Evolutionary conservation across 2,113 vertebrate species (phyloP).

Genomic region (Cyanoderma ruficeps): DNA sequence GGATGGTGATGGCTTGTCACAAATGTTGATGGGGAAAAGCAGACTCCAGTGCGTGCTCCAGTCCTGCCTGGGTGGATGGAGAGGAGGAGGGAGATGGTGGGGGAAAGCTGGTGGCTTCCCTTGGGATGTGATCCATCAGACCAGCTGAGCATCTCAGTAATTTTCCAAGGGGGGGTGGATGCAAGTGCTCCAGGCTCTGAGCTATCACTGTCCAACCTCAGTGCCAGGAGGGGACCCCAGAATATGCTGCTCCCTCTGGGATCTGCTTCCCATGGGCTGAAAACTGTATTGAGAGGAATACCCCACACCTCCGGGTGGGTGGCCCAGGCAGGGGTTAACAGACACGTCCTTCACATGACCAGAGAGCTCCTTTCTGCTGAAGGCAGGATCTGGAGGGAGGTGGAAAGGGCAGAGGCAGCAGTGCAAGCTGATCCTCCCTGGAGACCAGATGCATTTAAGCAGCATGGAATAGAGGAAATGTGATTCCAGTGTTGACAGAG

Average conservation of each 20-base stretch:
- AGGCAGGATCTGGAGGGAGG: neutral
- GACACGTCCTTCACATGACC: neutral
- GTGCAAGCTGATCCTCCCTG: slow-evolving; percentile 9
- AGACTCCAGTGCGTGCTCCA: neutral
- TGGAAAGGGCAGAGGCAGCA: slow-evolving; percentile 24
- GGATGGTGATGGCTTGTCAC: neutral
- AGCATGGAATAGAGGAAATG: neutral
- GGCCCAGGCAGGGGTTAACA: neutral
- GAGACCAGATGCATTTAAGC: neutral
- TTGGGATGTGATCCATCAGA: neutral
- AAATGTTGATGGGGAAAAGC: neutral
- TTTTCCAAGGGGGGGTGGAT: neutral
- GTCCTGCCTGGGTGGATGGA: neutral
- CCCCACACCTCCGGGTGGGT: neutral
- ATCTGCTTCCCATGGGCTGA: neutral
- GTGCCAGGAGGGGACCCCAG: neutral
- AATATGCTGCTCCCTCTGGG: rapidly evolving
- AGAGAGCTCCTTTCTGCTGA: neutral
- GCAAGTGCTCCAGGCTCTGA: neutral
- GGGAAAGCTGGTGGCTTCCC: neutral
- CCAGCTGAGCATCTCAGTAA: neutral
- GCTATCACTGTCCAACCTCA: neutral
- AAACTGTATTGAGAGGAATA: neutral
- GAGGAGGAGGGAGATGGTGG: neutral
- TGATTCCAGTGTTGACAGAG: neutral